These are phyloP conservation scores for Damaliscus lunatus DNA, from an alignment of 2,113 vertebrate species.

Conservation along the genomic window DNA sequence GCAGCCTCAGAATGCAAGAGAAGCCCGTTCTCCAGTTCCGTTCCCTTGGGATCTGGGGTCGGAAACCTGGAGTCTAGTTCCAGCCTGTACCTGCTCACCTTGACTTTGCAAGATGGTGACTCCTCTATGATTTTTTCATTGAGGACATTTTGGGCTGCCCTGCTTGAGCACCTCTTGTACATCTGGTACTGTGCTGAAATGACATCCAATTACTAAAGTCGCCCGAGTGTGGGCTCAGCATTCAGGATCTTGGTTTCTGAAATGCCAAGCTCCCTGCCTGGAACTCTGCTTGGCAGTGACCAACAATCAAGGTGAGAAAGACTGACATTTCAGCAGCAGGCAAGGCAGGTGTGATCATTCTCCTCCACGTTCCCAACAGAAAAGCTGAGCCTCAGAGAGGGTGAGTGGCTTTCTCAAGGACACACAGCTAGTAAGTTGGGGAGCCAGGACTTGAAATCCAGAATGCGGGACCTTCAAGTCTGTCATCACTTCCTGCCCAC, in stretches of 20 bases:
- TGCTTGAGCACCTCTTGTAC: not conserved
- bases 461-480: fast-evolving
- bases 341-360: not conserved
- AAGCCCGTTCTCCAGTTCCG: not conserved
- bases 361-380: not conserved
- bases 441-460: not conserved
- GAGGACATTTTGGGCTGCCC: not conserved
- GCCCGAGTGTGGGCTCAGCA: fast-evolving
- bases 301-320: not conserved
- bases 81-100: fast-evolving
- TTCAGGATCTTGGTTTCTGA: not conserved
- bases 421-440: not conserved
- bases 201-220: not conserved
- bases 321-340: fast-evolving
- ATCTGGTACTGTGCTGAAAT: not conserved
- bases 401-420: not conserved
- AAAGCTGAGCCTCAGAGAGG: not conserved
- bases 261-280: not conserved
- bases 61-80: not conserved
- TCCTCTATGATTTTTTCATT: not conserved
- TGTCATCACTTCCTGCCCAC: fast-evolving
- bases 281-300: not conserved
- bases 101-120: not conserved
- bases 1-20: fast-evolving
- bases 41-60: fast-evolving